These are phyloP conservation scores for Linnaemya tessellans DNA, from an alignment of 2,888 invertebrate genomes.

Conservation along the genomic window DNA sequence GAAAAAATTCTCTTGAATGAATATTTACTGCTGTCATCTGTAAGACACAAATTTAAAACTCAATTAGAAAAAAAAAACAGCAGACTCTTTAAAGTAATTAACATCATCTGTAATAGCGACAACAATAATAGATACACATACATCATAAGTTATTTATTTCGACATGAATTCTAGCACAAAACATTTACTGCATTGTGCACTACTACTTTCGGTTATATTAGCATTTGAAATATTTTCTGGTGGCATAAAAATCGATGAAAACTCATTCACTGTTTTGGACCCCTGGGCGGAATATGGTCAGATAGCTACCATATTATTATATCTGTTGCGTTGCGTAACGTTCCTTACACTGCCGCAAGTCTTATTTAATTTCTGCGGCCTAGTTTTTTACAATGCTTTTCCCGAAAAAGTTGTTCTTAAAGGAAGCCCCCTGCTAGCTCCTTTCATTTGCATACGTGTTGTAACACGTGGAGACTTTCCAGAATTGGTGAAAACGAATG, in stretches of 20 bases:
- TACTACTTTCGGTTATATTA: conserved; percentile 89
- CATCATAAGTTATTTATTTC: conserved; percentile 19
- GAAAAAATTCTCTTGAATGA: conserved; percentile 1
- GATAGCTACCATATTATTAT: conserved; percentile 89
- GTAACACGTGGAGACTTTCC: conserved; percentile 98
- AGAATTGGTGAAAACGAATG: conserved; percentile 93
- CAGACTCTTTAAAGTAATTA: neutral
- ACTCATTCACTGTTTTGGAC: conserved; percentile 86
- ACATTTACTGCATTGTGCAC: conserved; percentile 91
- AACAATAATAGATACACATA: neutral
- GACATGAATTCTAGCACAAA: conserved; percentile 85
- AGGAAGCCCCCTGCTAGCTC: conserved; percentile 95
- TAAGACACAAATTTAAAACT: conserved; percentile 18
- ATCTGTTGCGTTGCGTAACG: conserved; percentile 90
- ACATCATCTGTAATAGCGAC: conserved; percentile 10
- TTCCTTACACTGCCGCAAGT: conserved; percentile 95
- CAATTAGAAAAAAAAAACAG: conserved; percentile 3
- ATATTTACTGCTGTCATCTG: conserved; percentile 2
- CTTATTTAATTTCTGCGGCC: conserved; percentile 91
- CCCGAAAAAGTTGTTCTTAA: conserved; percentile 94
- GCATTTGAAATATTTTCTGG: conserved; percentile 89
- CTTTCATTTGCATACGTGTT: conserved; percentile 96
- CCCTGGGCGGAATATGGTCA: conserved; percentile 93
- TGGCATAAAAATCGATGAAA: conserved; percentile 85
- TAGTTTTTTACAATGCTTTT: conserved; percentile 96